phyloP scores from a whole-genome alignment of 1,140 invertebrate species.

The Formica exsecta region DNA sequence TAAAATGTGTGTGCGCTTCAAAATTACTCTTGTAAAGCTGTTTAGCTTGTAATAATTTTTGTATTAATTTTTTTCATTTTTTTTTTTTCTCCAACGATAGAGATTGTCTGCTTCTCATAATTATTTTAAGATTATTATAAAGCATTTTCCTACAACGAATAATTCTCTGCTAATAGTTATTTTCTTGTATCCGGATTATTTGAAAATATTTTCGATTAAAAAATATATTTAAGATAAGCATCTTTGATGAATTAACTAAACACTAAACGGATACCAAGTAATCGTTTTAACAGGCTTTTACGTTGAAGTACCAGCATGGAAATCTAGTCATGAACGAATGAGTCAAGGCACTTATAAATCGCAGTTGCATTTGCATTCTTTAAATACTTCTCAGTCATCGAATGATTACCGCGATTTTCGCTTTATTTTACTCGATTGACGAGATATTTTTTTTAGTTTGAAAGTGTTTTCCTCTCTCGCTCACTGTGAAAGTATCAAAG shows the following conservation, averaged over 20 bases:
- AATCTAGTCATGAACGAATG: constrained; percentile 82
- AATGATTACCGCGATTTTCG: background rate
- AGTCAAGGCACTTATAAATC: constrained; percentile 46
- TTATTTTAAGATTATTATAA: background rate
- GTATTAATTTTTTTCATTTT: constrained; percentile 32
- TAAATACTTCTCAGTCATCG: background rate
- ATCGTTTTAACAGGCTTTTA: constrained; percentile 40
- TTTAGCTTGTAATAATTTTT: constrained; percentile 47
- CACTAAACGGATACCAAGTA: background rate
- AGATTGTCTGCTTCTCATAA: constrained; percentile 4
- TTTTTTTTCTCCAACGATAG: background rate
- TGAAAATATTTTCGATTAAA: constrained; percentile 32
- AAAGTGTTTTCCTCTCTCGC: constrained; percentile 31
- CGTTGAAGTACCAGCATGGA: constrained; percentile 77
- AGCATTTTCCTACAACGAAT: background rate
- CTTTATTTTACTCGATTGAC: constrained; percentile 17
- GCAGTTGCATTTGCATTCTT: constrained; percentile 34
- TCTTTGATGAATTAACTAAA: background rate
- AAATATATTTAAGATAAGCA: background rate
- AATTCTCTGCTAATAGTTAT: background rate
- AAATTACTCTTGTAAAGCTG: background rate
- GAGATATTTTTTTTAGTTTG: constrained; percentile 19
- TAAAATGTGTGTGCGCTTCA: constrained; percentile 38
- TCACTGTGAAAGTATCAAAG: constrained; percentile 51
- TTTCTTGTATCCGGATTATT: background rate